These are phyloP conservation scores for Trachelus iudaicus DNA, from an alignment of 2,888 invertebrate genomes.

Conservation along the genomic window DNA sequence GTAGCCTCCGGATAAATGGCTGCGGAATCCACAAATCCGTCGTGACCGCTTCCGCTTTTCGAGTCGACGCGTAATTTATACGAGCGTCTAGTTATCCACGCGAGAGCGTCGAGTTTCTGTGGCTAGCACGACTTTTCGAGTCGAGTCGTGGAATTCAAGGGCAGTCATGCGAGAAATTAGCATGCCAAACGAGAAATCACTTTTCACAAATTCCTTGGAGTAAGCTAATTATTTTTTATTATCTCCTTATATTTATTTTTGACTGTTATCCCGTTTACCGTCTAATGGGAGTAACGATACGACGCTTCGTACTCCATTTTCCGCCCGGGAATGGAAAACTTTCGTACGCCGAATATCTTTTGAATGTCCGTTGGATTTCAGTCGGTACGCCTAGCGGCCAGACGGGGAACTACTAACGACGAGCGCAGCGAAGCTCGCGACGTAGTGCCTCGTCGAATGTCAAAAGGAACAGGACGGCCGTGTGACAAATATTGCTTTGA, in stretches of 20 bases:
- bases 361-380: background rate
- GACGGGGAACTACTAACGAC: too few species aligned
- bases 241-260: background rate
- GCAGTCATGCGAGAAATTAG: background rate
- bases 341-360: background rate
- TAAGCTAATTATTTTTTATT: background rate
- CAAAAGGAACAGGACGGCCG: background rate
- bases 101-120: background rate
- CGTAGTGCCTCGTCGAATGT: background rate
- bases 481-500: slow-evolving; percentile 15
- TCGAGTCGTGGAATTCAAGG: background rate
- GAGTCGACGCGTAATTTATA: slow-evolving; percentile 5
- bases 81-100: background rate
- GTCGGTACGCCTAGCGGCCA: background rate
- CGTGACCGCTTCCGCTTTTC: slow-evolving; percentile 12
- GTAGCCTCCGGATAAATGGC: slow-evolving; percentile 8
- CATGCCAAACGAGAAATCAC: background rate
- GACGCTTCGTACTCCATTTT: background rate
- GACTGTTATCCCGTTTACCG: background rate
- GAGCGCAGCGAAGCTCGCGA: background rate
- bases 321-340: background rate
- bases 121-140: background rate
- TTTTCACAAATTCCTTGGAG: background rate
- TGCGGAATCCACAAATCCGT: slow-evolving; percentile 20
- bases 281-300: background rate